Conservation (phyloP, 2,888 invertebrate species). For the Hyles lineata region DNA sequence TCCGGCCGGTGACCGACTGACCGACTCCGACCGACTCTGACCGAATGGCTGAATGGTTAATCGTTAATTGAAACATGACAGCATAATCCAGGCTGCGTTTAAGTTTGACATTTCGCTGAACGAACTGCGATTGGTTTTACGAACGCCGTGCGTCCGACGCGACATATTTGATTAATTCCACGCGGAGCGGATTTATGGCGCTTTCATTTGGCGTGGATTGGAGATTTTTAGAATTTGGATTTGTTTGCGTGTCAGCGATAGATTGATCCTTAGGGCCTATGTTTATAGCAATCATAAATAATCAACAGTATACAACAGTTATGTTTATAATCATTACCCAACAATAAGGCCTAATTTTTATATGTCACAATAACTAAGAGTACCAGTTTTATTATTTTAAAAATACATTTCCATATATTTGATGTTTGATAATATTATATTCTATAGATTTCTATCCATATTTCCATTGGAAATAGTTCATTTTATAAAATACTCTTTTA, state of each 20-base stretch:
- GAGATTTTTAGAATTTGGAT: not conserved
- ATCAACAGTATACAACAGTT: too few species aligned
- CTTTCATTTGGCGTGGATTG: not conserved
- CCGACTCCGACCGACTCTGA: constrained; percentile 9
- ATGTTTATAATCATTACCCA: too few species aligned
- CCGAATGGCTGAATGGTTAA: constrained; percentile 38
- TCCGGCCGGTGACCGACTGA: constrained; percentile 26
- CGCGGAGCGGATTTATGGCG: not conserved
- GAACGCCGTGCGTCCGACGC: not conserved
- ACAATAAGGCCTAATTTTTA: too few species aligned
- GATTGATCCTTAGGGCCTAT: too few species aligned
- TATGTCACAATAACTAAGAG: too few species aligned
- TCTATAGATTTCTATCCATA: too few species aligned
- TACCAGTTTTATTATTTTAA: too few species aligned
- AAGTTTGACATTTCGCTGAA: constrained; percentile 34
- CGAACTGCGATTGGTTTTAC: constrained; percentile 13
- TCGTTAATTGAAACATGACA: constrained; percentile 48
- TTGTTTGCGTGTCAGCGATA: not conserved
- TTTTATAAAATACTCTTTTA: too few species aligned
- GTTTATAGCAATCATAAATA: too few species aligned
- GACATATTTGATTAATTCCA: constrained; percentile 8
- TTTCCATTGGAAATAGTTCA: too few species aligned
- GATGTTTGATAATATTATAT: too few species aligned
- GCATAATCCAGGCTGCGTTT: constrained; percentile 33
- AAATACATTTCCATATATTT: too few species aligned